Evolutionary conservation across 1,140 invertebrate genomes (phyloP).

Genomic region (Drosophila hydei): DNA sequence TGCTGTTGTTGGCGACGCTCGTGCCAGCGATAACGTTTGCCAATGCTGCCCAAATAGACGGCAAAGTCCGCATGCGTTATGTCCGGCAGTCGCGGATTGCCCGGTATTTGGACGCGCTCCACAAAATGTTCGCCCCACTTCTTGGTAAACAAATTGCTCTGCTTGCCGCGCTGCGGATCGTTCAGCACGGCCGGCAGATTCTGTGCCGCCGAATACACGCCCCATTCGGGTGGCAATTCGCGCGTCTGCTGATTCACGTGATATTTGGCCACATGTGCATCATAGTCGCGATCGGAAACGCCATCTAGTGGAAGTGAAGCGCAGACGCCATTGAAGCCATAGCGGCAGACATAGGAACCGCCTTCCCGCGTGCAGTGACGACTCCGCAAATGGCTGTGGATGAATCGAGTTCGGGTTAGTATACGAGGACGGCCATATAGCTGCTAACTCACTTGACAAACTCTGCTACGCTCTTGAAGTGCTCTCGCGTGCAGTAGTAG

Average conservation of each 20-base stretch:
- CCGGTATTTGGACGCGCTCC: slow-evolving; percentile 89
- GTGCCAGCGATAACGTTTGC: slow-evolving; percentile 87
- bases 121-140: slow-evolving; percentile 98
- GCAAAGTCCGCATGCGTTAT: slow-evolving; percentile 94
- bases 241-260: slow-evolving; percentile 87
- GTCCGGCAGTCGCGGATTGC: slow-evolving; percentile 92
- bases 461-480: slow-evolving; percentile 84
- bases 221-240: slow-evolving; percentile 87
- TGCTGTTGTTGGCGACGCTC: slow-evolving; percentile 66
- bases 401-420: too few relatives aligned
- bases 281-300: slow-evolving; percentile 94
- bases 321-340: slow-evolving; percentile 95
- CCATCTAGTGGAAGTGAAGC: slow-evolving; percentile 94
- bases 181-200: slow-evolving; percentile 98
- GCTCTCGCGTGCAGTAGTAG: slow-evolving; percentile 85
- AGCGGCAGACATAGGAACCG: slow-evolving; percentile 94
- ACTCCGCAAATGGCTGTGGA: slow-evolving; percentile 90
- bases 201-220: slow-evolving; percentile 92
- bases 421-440: too few relatives aligned
- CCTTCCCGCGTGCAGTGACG: slow-evolving; percentile 94
- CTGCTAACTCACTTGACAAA: slow-evolving; percentile 85
- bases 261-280: slow-evolving; percentile 93
- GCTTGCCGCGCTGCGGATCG: slow-evolving; percentile 96
- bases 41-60: slow-evolving; percentile 92
- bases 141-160: slow-evolving; percentile 97